Percentiles rank a stretch among this genome's conserved stretches.
These are phyloP conservation scores for Trichonephila clavata DNA, from an alignment of 1,140 invertebrate species.

Conservation along the genomic window DNA sequence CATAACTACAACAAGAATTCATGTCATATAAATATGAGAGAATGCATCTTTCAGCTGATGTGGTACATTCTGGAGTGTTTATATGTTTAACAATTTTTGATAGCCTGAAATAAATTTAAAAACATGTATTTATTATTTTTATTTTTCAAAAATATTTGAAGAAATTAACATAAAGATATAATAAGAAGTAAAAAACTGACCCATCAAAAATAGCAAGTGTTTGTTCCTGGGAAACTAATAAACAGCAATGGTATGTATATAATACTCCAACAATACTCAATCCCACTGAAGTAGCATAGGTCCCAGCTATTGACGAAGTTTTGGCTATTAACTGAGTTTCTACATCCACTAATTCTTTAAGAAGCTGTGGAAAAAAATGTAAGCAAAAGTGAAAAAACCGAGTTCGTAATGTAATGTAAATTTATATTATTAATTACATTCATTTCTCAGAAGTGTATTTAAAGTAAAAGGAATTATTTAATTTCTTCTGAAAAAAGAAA, in stretches of 20 bases:
- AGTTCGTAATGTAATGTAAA: not conserved
- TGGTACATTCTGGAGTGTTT: constrained; percentile 94
- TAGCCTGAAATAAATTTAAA: constrained; percentile 82
- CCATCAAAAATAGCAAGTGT: constrained; percentile 93
- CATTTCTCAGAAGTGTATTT: not conserved
- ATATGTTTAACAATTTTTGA: constrained; percentile 95
- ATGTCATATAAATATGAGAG: constrained; percentile 96
- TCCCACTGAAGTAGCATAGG: constrained; percentile 93
- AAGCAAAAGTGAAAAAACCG: not conserved
- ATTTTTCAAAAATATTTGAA: not conserved
- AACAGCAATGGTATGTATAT: constrained; percentile 94
- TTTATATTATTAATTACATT: not conserved
- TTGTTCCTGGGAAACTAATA: constrained; percentile 94
- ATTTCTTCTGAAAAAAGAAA: too few species aligned
- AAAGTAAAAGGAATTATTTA: too few species aligned
- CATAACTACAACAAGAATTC: constrained; percentile 91
- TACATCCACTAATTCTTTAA: constrained; percentile 96
- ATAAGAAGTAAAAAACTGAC: constrained; percentile 78
- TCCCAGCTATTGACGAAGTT: constrained; percentile 88
- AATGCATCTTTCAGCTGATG: constrained; percentile 92
- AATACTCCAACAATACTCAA: constrained; percentile 96
- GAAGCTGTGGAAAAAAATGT: constrained; percentile 84
- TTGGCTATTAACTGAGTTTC: constrained; percentile 91
- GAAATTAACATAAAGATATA: not conserved
- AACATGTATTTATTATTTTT: not conserved